A percentile compares a stretch with the other conserved stretches of the same genome.
Evolutionary conservation across 2,797 vertebrate genomes (phyloP).

Genomic region (Urophycis tenuis): DNA sequence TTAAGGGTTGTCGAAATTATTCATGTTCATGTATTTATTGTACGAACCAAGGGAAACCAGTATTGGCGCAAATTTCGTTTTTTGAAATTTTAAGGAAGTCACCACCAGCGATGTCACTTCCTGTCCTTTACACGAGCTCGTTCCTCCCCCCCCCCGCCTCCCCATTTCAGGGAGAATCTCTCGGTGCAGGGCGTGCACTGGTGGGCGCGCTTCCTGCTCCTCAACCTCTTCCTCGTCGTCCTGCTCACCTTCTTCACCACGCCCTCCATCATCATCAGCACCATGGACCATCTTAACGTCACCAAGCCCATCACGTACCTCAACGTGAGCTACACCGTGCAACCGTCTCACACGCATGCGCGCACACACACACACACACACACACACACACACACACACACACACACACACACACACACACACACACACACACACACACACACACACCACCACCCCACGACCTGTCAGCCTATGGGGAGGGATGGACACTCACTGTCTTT

Average conservation of each 20-base stretch:
- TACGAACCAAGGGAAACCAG: neutral
- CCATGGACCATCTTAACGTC: slow-evolving; percentile 93
- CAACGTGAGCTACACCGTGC: slow-evolving; percentile 68
- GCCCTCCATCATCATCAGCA: slow-evolving; percentile 88
- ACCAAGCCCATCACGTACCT: slow-evolving; percentile 86
- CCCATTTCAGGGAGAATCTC: slow-evolving; percentile 80
- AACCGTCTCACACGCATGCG: too few species aligned
- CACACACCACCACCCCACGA: too few species aligned
- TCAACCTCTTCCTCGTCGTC: slow-evolving; percentile 82
- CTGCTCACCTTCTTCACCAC: slow-evolving; percentile 94
- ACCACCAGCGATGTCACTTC: neutral
- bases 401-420: too few species aligned
- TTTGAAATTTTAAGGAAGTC: too few species aligned
- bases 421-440: too few species aligned
- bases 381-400: too few species aligned
- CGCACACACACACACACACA: too few species aligned
- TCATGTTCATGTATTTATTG: neutral
- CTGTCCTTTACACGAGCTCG: too few species aligned
- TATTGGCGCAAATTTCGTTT: too few species aligned
- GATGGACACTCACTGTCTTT: neutral
- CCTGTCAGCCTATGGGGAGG: neutral
- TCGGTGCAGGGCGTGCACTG: slow-evolving; percentile 75
- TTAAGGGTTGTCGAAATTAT: neutral
- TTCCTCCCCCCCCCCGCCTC: neutral
- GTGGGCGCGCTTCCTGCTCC: slow-evolving; percentile 75